Conservation (phyloP, 2,888 invertebrate genomes). For the Crioceris asparagi region DNA sequence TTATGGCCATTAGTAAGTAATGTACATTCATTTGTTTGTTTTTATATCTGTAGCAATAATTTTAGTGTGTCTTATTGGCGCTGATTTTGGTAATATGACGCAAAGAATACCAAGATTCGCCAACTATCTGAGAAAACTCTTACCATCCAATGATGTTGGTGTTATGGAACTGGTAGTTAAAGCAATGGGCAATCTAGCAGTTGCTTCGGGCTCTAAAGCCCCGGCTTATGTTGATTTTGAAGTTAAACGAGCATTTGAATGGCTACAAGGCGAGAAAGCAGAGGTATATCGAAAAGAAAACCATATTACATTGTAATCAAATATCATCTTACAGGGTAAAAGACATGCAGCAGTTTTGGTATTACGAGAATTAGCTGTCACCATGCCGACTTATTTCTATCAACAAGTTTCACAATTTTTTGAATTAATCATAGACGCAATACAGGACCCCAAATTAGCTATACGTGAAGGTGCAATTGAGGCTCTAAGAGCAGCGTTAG, state of each 20-base stretch:
- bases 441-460: slow-evolving; percentile 81
- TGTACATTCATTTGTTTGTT: background rate
- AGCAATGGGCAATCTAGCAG: slow-evolving; percentile 86
- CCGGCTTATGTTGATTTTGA: slow-evolving; percentile 98
- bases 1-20: slow-evolving; percentile 72
- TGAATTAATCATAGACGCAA: slow-evolving; percentile 83
- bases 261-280: slow-evolving; percentile 82
- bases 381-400: slow-evolving; percentile 95
- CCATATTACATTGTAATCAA: background rate
- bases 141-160: slow-evolving; percentile 82
- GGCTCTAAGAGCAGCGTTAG: slow-evolving; percentile 87
- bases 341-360: slow-evolving; percentile 88
- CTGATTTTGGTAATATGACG: slow-evolving; percentile 85
- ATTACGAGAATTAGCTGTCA: slow-evolving; percentile 84
- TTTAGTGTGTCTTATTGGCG: slow-evolving; percentile 83
- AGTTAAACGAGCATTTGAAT: slow-evolving; percentile 91
- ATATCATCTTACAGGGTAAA: slow-evolving; percentile 48
- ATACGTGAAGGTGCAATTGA: slow-evolving; percentile 90
- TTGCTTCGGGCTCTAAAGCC: slow-evolving; percentile 85
- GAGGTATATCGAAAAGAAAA: slow-evolving; percentile 50
- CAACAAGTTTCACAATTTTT: slow-evolving; percentile 90
- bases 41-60: slow-evolving; percentile 13
- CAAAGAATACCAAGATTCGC: slow-evolving; percentile 86
- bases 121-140: slow-evolving; percentile 79
- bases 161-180: slow-evolving; percentile 95